These are phyloP conservation scores for Stramonita haemastoma DNA, from an alignment of 2,888 invertebrate species.

Conservation along the genomic window DNA sequence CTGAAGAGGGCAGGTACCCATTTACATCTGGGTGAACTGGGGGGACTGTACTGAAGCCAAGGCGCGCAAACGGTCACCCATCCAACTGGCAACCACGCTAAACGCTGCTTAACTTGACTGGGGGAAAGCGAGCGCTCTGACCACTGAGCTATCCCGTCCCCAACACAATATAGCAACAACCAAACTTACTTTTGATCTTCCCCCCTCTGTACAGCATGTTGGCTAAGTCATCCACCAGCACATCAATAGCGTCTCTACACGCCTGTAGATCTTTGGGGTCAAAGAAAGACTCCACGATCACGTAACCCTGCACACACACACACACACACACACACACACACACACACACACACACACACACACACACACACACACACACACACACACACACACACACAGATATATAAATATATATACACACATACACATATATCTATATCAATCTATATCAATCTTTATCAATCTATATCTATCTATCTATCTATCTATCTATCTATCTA, in stretches of 20 bases:
- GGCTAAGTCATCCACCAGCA: constrained; percentile 68
- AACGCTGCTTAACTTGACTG: too few species aligned
- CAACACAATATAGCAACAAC: not conserved
- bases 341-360: not conserved
- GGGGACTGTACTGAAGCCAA: too few species aligned
- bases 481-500: too few species aligned
- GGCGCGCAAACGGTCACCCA: too few species aligned
- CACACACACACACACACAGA: not conserved
- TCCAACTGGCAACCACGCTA: too few species aligned
- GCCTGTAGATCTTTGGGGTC: constrained; percentile 63
- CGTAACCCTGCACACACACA: constrained; percentile 63
- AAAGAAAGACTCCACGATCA: constrained; percentile 70
- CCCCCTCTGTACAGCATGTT: constrained; percentile 67
- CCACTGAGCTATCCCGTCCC: not conserved
- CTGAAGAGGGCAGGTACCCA: too few species aligned
- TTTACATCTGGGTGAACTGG: too few species aligned
- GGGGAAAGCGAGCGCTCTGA: too few species aligned
- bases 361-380: not conserved
- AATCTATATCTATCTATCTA: too few species aligned
- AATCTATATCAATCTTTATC: too few species aligned
- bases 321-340: not conserved
- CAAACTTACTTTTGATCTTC: constrained; percentile 66
- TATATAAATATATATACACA: not conserved
- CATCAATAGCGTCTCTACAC: constrained; percentile 61
- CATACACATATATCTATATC: not conserved